These are phyloP conservation scores for Ditylenchus weischeri DNA, from an alignment of 2,888 invertebrate species.

Conservation along the genomic window DNA sequence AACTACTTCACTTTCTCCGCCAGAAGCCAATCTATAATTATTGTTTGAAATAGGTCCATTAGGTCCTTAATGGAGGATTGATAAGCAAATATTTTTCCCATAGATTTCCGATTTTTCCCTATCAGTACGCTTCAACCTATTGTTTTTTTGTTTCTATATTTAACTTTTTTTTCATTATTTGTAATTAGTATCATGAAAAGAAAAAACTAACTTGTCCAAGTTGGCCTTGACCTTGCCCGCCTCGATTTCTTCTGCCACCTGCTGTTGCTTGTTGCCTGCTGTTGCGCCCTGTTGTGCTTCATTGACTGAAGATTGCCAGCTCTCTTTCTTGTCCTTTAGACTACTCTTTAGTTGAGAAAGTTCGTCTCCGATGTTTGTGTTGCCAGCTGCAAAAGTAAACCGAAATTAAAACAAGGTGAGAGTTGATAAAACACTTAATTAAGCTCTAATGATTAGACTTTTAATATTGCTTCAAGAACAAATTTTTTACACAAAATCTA, in stretches of 20 bases:
- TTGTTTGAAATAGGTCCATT: too few species aligned
- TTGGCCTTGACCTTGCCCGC: constrained; percentile 49
- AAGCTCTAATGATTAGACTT: too few species aligned
- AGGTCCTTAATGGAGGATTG: too few species aligned
- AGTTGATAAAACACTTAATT: neutral
- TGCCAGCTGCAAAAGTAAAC: constrained; percentile 31
- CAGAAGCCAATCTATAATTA: constrained; percentile 42
- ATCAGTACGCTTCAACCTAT: too few species aligned
- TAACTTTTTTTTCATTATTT: too few species aligned
- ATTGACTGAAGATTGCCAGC: constrained; percentile 48
- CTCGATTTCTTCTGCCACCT: constrained; percentile 45
- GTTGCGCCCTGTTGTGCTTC: constrained; percentile 41
- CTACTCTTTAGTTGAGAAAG: constrained; percentile 43
- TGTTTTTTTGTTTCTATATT: too few species aligned
- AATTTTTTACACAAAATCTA: too few species aligned
- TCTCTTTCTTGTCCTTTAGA: constrained; percentile 51
- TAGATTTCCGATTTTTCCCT: too few species aligned
- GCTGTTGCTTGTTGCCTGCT: constrained; percentile 30
- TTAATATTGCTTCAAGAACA: too few species aligned
- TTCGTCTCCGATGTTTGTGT: constrained; percentile 51
- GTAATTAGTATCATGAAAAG: neutral
- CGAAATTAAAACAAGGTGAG: constrained; percentile 8
- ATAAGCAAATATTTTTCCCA: too few species aligned
- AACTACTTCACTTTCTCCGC: constrained; percentile 32
- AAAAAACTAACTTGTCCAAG: constrained; percentile 38